phyloP scores from a whole-genome alignment of 2,888 invertebrate species.

The Galerucella pusilla region DNA sequence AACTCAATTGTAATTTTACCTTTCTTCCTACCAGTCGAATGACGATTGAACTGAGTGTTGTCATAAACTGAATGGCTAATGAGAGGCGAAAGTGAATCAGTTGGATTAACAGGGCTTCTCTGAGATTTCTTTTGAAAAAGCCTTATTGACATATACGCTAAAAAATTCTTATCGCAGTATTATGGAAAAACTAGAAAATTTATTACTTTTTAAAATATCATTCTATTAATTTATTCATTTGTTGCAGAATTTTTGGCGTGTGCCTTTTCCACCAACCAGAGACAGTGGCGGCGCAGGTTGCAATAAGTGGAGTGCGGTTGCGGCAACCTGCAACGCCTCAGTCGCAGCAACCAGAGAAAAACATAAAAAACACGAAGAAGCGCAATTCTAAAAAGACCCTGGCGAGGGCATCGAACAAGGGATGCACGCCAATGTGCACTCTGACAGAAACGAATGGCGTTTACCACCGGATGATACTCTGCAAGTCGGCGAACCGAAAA shows the following conservation, averaged over 20 bases:
- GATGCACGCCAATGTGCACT: constrained; percentile 91
- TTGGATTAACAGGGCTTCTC: too few relatives aligned
- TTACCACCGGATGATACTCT: constrained; percentile 92
- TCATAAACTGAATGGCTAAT: too few relatives aligned
- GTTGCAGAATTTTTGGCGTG: constrained; percentile 40
- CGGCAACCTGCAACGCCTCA: constrained; percentile 53
- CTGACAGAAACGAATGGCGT: constrained; percentile 92
- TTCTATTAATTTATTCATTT: not conserved
- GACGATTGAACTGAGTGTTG: too few relatives aligned
- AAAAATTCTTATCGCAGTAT: too few relatives aligned
- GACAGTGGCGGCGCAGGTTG: constrained; percentile 57
- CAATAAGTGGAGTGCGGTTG: constrained; percentile 19
- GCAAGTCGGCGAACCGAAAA: constrained; percentile 89
- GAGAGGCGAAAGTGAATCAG: too few relatives aligned
- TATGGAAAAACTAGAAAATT: too few relatives aligned
- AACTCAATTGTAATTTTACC: too few relatives aligned
- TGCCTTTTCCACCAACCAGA: constrained; percentile 44
- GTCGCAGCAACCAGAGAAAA: constrained; percentile 45
- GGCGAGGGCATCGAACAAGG: constrained; percentile 56
- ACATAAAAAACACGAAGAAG: constrained; percentile 5
- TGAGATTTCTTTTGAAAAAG: too few relatives aligned
- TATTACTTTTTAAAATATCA: too few relatives aligned
- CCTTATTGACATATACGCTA: too few relatives aligned
- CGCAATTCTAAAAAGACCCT: constrained; percentile 22
- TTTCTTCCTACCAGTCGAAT: too few relatives aligned